Evolutionary conservation across 2,113 vertebrate genomes (phyloP).

Genomic region (Cisticola juncidis): DNA sequence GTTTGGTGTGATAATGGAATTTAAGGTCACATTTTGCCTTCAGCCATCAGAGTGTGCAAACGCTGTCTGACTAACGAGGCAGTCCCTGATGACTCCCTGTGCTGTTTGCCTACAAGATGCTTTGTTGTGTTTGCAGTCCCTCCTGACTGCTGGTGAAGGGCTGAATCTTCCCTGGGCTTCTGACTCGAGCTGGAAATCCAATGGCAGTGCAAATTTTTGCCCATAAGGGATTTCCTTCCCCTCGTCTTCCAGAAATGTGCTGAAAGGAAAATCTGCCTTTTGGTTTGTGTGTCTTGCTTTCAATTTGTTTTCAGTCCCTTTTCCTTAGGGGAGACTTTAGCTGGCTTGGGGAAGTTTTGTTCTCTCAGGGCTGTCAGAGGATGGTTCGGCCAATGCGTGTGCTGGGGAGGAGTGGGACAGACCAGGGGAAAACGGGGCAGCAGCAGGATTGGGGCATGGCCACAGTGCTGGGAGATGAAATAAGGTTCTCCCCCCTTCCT

Average conservation of each 20-base stretch:
- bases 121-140: constrained; percentile 10
- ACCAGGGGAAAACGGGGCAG: not conserved
- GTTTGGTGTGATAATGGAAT: constrained; percentile 59
- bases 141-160: constrained; percentile 43
- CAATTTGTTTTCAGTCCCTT: not conserved
- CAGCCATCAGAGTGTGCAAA: constrained; percentile 52
- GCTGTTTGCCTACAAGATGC: constrained; percentile 10
- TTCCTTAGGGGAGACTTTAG: not conserved
- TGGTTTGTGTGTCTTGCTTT: not conserved
- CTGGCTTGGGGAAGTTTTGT: not conserved
- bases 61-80: constrained; percentile 55
- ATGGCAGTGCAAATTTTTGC: not conserved
- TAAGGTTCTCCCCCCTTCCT: not conserved
- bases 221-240: not conserved
- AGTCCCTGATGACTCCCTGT: not conserved
- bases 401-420: not conserved
- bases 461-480: not conserved
- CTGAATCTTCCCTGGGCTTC: not conserved
- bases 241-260: not conserved
- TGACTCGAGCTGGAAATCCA: constrained; percentile 6
- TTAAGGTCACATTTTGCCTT: constrained; percentile 68
- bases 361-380: not conserved
- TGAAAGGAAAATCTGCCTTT: constrained; percentile 38
- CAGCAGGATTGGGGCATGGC: not conserved
- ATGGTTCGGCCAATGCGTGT: not conserved